A percentile compares a stretch with the other conserved stretches of the same genome.
Conservation (phyloP, 2,113 vertebrate genomes). For the Neoarius graeffei region DNA sequence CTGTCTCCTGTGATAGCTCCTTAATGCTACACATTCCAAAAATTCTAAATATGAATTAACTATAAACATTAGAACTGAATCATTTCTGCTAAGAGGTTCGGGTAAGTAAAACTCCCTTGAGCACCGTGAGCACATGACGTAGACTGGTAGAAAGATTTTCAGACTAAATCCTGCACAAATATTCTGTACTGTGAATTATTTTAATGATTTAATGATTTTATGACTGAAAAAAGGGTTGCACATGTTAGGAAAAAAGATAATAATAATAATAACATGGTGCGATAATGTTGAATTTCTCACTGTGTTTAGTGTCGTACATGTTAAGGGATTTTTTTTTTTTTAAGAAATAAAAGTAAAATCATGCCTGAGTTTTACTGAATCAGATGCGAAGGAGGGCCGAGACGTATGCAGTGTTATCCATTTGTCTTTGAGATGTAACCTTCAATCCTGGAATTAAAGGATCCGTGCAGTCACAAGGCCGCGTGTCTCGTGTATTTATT, state of each 20-base stretch:
- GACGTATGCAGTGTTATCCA: slow-evolving; percentile 48
- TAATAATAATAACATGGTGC: slow-evolving; percentile 54
- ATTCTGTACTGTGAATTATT: slow-evolving; percentile 53
- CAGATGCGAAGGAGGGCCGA: slow-evolving; percentile 37
- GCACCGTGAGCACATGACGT: slow-evolving; percentile 59
- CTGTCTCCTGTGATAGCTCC: not conserved
- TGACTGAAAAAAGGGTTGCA: slow-evolving; percentile 39
- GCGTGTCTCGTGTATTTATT: not conserved
- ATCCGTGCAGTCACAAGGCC: slow-evolving; percentile 63
- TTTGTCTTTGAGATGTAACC: slow-evolving; percentile 63
- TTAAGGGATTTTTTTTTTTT: slow-evolving; percentile 28
- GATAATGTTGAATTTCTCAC: slow-evolving; percentile 55
- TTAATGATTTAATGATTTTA: slow-evolving; percentile 21
- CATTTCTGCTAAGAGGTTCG: not conserved
- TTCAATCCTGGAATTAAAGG: slow-evolving; percentile 69
- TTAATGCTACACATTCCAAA: not conserved
- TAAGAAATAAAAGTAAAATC: slow-evolving; percentile 34
- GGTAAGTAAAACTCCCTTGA: not conserved
- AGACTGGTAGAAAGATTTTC: slow-evolving; percentile 57
- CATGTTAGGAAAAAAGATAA: slow-evolving; percentile 53
- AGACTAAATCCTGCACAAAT: slow-evolving; percentile 53
- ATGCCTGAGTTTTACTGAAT: slow-evolving; percentile 59
- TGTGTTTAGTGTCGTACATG: slow-evolving; percentile 32
- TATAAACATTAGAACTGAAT: not conserved
- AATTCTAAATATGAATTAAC: not conserved